Conservation (phyloP, 2,113 vertebrate species). For the Corythornis madagascariensis region DNA sequence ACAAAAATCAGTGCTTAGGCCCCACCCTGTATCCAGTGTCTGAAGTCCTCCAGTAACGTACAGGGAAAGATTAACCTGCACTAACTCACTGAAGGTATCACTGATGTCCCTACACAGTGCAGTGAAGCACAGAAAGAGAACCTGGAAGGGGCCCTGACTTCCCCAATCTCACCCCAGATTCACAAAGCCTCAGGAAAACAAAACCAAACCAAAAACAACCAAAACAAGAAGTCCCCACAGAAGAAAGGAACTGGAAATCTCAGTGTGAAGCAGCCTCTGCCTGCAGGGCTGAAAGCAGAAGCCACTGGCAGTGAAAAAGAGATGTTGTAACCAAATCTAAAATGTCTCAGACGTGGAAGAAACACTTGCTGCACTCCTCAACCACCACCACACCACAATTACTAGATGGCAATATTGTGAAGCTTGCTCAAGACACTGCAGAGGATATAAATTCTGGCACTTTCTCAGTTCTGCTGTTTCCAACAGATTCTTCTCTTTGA, state of each 20-base stretch:
- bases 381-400: not conserved
- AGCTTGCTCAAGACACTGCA: not conserved
- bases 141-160: not conserved
- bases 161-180: not conserved
- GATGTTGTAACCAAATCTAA: slow-evolving; percentile 18
- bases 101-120: not conserved
- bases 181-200: fast-evolving
- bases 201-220: not conserved
- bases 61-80: not conserved
- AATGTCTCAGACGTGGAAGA: not conserved
- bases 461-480: not conserved
- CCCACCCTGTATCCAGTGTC: not conserved
- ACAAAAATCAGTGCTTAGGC: not conserved
- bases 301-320: not conserved
- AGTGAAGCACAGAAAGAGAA: not conserved
- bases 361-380: not conserved
- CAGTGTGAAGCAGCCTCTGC: not conserved
- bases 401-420: not conserved
- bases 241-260: slow-evolving; percentile 31
- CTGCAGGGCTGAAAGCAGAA: not conserved
- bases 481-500: not conserved
- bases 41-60: not conserved
- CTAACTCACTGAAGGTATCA: not conserved
- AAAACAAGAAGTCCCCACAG: fast-evolving
- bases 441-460: not conserved